These are phyloP conservation scores for Alviniconcha strummeri DNA, from an alignment of 2,888 invertebrate genomes.

Conservation along the genomic window DNA sequence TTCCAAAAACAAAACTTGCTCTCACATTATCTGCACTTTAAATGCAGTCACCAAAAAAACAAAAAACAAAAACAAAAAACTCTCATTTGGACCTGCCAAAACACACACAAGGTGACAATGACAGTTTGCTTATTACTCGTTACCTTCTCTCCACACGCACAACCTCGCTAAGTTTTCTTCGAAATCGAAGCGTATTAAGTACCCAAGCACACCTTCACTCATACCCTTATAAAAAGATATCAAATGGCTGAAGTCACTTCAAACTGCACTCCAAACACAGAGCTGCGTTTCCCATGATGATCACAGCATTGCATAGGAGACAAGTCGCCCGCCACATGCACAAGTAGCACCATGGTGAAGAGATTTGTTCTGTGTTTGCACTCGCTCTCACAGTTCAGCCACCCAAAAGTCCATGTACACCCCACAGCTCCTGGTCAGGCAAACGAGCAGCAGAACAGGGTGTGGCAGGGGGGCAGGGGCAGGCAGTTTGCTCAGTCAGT, in stretches of 20 bases:
- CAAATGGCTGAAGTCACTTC: background rate
- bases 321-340: constrained; percentile 26
- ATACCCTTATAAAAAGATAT: background rate
- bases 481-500: constrained; percentile 11
- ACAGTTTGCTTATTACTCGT: background rate
- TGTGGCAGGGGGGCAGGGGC: constrained; percentile 19
- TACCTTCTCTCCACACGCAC: background rate
- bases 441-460: constrained; percentile 20
- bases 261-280: constrained; percentile 29
- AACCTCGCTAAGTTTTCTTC: background rate
- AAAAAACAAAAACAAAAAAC: background rate
- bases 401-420: constrained; percentile 23
- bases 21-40: background rate
- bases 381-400: background rate
- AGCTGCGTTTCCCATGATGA: constrained; percentile 34
- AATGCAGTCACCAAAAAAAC: no score
- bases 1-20: no score
- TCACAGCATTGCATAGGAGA: constrained; percentile 34
- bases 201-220: constrained; percentile 8
- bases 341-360: constrained; percentile 34
- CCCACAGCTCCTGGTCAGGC: background rate
- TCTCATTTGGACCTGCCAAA: constrained; percentile 36
- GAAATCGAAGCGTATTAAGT: constrained; percentile 5
- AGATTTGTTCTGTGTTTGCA: constrained; percentile 28
- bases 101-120: constrained; percentile 17